Evolutionary conservation across 2,113 vertebrate genomes (phyloP).

Genomic region (Podarcis muralis): DNA sequence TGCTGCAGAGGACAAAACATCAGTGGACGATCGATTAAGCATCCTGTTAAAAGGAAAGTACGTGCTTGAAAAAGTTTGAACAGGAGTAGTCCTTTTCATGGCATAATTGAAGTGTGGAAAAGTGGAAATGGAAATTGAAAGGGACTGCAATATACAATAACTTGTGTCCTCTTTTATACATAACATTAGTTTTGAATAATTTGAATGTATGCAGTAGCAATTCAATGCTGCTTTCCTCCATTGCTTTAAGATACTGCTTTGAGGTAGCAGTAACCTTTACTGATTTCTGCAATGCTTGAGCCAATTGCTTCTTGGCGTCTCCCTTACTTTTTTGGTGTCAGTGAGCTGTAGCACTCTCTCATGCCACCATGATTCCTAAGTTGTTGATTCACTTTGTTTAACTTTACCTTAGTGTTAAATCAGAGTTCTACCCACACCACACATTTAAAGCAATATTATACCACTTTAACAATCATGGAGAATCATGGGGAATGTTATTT

Average conservation of each 20-base stretch:
- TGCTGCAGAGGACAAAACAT: conserved; percentile 95
- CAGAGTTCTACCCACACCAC: neutral
- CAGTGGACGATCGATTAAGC: conserved; percentile 94
- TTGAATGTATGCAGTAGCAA: neutral
- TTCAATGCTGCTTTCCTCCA: neutral
- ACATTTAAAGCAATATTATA: too few species aligned
- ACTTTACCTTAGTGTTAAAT: neutral
- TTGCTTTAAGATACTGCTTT: neutral
- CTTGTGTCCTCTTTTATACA: neutral
- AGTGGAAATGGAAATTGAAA: neutral
- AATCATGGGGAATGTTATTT: too few species aligned
- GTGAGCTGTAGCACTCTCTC: neutral
- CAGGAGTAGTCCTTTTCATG: neutral
- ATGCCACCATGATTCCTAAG: neutral
- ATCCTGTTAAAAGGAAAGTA: conserved; percentile 97
- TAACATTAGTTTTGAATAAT: neutral
- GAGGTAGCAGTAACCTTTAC: neutral
- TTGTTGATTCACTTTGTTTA: neutral
- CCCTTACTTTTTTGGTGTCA: neutral
- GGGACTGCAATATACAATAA: neutral
- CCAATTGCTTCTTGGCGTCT: neutral
- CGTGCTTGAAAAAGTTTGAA: conserved; percentile 56
- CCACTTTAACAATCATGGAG: too few species aligned
- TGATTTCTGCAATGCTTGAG: neutral
- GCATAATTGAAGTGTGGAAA: neutral